Base-by-base conservation (phyloP, 2,113 vertebrate genomes). In the Myrmecobius fasciatus region DNA sequence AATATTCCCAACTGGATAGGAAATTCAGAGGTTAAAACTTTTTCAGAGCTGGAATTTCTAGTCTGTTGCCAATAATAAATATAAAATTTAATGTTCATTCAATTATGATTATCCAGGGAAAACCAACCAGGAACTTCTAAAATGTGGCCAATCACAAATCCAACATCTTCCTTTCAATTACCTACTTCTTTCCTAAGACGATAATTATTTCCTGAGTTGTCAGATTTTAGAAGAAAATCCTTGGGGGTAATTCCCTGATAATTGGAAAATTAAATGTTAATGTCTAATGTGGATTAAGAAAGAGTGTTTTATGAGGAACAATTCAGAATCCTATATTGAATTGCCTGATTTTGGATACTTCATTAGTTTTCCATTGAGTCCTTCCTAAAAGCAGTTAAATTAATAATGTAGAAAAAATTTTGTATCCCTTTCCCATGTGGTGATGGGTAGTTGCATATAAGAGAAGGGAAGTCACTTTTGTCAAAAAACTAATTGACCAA, bases 41-140 rank as follows among this genome's bases (percentile, higher is more conserved):
- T 47, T 31, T 60, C 52, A 60, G 28, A 92, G 49, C 9, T 53
- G 60, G 94, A 51, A 52, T 90, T 83, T 47, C 31, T 51, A 36
- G 91, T 95, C 89, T 67, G 89, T 93, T 96, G 91, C 92, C 75
- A 95, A 90, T 91, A 90, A 94, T 52, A 94, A 94, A 96, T 53
- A 90, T 88, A 51, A 95, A 75, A 94, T 24, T 48, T 92, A 92
- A 49, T 25, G 53, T 56, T 52, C n/a, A 0, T 22, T 95, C n/a
- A n/a, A 1, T 51, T 90, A 51, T 2, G 20, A 94, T 52, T 28
- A n/a, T 25, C 89, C 26, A 52, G 89, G 47, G 89, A 75, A 95
- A 95, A 92, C 26, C 53, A 91, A 53, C 49, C 89, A 94, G 91
- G 52, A 14, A 20, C 36, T 92, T 97, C 60, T 56, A 93, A 91